Base-by-base conservation (phyloP, 2,888 invertebrate species). In the Biston betularia region DNA sequence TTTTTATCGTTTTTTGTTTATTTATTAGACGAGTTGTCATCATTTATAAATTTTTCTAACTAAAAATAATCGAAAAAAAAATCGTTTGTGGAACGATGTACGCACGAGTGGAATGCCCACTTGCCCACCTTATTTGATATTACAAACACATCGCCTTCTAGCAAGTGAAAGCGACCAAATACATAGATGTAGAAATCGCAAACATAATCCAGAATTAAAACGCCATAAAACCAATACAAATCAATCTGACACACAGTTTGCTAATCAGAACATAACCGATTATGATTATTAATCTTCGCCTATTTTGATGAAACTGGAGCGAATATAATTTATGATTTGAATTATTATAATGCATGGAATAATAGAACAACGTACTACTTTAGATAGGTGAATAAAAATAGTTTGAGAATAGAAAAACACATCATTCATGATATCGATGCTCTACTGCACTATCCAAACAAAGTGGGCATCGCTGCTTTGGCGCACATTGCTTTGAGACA, bases 281-380 rank as follows among this genome's bases (percentile, higher is more conserved):
- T 58, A 60, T 60, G 65, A 66, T 44, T 12, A 58, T 63, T 62
- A 55, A 59, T 15, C 42, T 48, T 45, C 60, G 42, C n/a, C 24
- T 10, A 60, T 63, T 70, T 64, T 60, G 58, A 58, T 45, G 63
- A 66, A 72, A 68, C 61, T 67, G 57, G 71, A 65, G 70, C 71
- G 62, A 44, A 68, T 55, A 61, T 56, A 71, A 73, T 56, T 24
- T 45, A 46, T 35, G 34, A 65, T 69, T 60, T 35, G 38, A 61
- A 55, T 62, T 48, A 65, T 63, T 63, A 55, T 57, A 54, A 45
- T 46, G 52, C 52, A 50, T 24, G 40, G 38, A 63, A 61, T 61
- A 55, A 48, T 60, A 7, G 34, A 34, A 24, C 15, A 24, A 11
- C 44, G 49, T 8, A 24, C 34, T n/a, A 35, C 12, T 49, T 49